Conservation (phyloP, 2,797 vertebrate species). For the Eremophila alpestris region DNA sequence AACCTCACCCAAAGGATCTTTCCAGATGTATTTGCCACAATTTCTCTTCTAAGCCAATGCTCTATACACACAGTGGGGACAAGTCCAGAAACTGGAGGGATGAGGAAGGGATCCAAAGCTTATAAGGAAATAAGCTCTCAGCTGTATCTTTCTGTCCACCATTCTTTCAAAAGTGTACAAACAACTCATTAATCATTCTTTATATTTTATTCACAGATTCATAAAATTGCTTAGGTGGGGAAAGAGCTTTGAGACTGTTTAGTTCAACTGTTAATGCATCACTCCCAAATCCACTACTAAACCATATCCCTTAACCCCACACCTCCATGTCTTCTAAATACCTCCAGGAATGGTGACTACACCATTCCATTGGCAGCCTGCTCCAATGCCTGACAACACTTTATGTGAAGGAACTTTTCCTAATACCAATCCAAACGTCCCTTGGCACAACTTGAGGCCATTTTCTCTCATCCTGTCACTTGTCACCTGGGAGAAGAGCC, state of each 20-base stretch:
- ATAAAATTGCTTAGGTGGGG: neutral
- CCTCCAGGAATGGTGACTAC: neutral
- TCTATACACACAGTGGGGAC: neutral
- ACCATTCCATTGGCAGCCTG: neutral
- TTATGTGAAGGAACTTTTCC: neutral
- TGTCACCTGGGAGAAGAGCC: neutral
- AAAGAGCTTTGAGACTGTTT: neutral
- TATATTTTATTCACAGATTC: neutral
- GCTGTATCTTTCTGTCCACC: neutral
- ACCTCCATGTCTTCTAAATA: neutral
- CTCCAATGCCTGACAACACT: neutral
- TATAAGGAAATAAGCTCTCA: neutral
- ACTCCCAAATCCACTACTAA: neutral
- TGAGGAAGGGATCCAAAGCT: neutral
- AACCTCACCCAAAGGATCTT: neutral
- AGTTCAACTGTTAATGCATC: neutral
- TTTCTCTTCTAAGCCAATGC: neutral
- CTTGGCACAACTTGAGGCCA: neutral
- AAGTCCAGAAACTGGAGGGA: neutral
- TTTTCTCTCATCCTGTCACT: neutral
- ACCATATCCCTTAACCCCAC: neutral
- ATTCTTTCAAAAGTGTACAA: neutral
- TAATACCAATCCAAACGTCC: neutral
- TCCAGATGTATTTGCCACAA: neutral
- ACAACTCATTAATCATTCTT: neutral